phyloP scores from a whole-genome alignment of 2,113 vertebrate genomes.

The Dromaius novaehollandiae region DNA sequence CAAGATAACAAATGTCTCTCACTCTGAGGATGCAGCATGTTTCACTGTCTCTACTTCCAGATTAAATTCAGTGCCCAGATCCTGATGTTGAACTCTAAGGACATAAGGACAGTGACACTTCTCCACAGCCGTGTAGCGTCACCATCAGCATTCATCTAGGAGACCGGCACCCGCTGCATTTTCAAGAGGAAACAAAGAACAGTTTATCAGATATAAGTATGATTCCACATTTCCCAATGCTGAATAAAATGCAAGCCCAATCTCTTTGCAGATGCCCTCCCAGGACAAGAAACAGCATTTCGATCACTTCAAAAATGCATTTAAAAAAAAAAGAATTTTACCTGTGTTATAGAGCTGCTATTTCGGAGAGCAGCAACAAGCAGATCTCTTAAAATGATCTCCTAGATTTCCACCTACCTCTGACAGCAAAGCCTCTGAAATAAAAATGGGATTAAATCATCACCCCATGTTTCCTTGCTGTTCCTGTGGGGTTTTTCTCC shows the following conservation, averaged over 20 bases:
- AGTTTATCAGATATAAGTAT: neutral
- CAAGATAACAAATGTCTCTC: neutral
- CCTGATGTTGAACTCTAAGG: neutral
- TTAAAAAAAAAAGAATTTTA: neutral
- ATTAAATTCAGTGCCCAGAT: neutral
- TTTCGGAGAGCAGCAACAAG: neutral
- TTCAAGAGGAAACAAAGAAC: neutral
- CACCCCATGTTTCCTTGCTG: rapidly evolving
- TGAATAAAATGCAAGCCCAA: neutral
- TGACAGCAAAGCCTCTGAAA: neutral
- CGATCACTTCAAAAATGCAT: neutral
- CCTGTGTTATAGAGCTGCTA: neutral
- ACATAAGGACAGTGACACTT: neutral
- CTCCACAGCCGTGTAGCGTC: neutral
- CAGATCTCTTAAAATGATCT: neutral
- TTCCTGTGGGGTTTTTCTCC: neutral
- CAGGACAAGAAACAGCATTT: neutral
- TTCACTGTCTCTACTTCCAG: neutral
- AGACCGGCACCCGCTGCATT: neutral
- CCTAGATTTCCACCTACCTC: neutral
- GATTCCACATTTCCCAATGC: neutral
- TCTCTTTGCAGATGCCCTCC: neutral
- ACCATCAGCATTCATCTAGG: neutral
- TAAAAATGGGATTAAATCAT: neutral
- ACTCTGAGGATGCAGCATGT: neutral